Evolutionary conservation across 2,797 vertebrate species (phyloP).

Genomic region (Hypotaenidia okinawae): DNA sequence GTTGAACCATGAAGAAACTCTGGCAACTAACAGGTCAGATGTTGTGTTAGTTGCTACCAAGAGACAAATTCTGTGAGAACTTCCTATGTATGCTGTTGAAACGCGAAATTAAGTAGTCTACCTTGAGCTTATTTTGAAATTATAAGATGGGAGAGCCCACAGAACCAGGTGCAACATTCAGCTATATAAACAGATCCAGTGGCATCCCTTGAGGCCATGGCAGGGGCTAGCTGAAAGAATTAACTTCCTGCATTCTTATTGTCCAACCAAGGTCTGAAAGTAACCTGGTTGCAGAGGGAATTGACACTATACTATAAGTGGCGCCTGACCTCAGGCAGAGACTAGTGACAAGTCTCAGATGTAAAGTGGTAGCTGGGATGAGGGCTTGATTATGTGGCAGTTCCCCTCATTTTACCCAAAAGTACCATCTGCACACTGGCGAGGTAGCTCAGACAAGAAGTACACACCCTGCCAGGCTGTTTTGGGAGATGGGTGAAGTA

Average conservation of each 20-base stretch:
- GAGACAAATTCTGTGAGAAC: not conserved
- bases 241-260: not conserved
- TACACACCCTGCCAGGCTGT: not conserved
- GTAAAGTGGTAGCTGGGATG: not conserved
- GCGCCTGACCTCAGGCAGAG: not conserved
- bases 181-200: not conserved
- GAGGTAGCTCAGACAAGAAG: not conserved
- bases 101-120: not conserved
- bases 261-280: not conserved
- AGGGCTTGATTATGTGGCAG: not conserved
- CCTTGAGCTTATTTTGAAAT: not conserved
- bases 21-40: not conserved
- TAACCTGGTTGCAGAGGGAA: not conserved
- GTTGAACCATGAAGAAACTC: not conserved
- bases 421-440: not conserved
- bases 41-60: not conserved
- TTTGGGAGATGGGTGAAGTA: not conserved
- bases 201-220: not conserved
- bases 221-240: not conserved
- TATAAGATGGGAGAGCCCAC: not conserved
- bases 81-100: not conserved
- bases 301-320: not conserved
- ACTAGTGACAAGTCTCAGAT: not conserved
- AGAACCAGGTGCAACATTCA: not conserved
- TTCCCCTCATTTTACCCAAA: not conserved